Percentiles rank a stretch among this genome's conserved stretches.
These are phyloP conservation scores for Rostratula benghalensis DNA, from an alignment of 2,113 vertebrate species.

Conservation along the genomic window DNA sequence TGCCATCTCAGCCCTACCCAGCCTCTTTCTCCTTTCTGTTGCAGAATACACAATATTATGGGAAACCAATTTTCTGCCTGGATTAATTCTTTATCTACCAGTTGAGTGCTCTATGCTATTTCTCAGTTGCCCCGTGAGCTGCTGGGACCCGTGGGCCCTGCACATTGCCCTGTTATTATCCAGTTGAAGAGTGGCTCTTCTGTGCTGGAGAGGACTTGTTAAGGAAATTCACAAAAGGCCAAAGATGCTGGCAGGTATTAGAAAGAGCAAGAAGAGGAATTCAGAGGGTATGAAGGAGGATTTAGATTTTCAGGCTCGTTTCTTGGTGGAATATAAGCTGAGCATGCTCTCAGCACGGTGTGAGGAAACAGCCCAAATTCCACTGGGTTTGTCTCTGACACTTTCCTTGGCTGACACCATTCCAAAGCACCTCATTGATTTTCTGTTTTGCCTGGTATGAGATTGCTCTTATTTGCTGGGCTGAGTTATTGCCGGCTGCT, in stretches of 20 bases:
- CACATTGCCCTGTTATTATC: neutral
- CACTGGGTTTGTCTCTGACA: neutral
- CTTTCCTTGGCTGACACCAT: slow-evolving; percentile 29
- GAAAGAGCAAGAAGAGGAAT: neutral
- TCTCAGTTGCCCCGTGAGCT: neutral
- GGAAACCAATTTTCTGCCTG: neutral
- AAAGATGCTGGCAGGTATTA: neutral
- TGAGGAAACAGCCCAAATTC: neutral
- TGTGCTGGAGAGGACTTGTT: neutral
- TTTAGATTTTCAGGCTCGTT: neutral
- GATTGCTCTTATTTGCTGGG: slow-evolving; percentile 1
- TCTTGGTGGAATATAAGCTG: neutral
- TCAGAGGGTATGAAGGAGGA: neutral
- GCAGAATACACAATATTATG: neutral
- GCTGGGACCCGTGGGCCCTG: neutral
- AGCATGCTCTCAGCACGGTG: neutral
- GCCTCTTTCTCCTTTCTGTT: neutral
- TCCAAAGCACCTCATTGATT: slow-evolving; percentile 31
- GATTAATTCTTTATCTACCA: slow-evolving; percentile 8
- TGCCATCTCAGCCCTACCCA: neutral
- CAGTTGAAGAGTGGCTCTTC: neutral
- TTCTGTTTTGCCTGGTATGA: slow-evolving; percentile 24
- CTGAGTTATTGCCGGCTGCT: slow-evolving; percentile 31
- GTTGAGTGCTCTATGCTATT: neutral
- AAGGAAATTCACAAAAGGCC: neutral